Percentiles rank a stretch among this genome's conserved stretches.
Conservation (phyloP, 2,888 invertebrate genomes). For the Campopleginae sp. region DNA sequence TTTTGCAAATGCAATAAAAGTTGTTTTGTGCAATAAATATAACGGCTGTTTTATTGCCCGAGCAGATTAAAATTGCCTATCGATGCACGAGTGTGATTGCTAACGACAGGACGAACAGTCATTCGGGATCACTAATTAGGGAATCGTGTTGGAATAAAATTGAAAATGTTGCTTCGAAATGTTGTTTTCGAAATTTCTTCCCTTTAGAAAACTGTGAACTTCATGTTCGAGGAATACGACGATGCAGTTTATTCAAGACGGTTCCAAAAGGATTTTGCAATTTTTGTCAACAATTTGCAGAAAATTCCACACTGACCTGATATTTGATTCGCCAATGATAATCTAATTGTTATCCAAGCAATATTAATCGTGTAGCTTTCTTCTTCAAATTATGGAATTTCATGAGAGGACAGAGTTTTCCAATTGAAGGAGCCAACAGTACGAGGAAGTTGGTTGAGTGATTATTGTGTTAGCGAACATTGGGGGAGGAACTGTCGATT, state of each 20-base stretch:
- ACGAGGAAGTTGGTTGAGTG: not conserved
- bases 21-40: not conserved
- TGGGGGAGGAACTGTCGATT: not conserved
- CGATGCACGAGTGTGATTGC: not conserved
- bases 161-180: too few relatives aligned
- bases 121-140: not conserved
- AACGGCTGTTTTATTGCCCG: not conserved
- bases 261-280: too few relatives aligned
- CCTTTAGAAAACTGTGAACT: too few relatives aligned
- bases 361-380: not conserved
- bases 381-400: not conserved
- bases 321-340: too few relatives aligned
- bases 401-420: not conserved
- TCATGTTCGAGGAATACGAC: too few relatives aligned
- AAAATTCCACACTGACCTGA: too few relatives aligned
- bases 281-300: too few relatives aligned
- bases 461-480: not conserved
- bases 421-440: not conserved
- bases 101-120: not conserved
- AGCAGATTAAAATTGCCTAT: not conserved
- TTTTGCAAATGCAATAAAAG: not conserved
- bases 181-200: too few relatives aligned
- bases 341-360: not conserved
- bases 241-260: too few relatives aligned
- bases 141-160: too few relatives aligned